Evolutionary conservation across 2,113 vertebrate genomes (phyloP).

Genomic region (Pedionomus torquatus): DNA sequence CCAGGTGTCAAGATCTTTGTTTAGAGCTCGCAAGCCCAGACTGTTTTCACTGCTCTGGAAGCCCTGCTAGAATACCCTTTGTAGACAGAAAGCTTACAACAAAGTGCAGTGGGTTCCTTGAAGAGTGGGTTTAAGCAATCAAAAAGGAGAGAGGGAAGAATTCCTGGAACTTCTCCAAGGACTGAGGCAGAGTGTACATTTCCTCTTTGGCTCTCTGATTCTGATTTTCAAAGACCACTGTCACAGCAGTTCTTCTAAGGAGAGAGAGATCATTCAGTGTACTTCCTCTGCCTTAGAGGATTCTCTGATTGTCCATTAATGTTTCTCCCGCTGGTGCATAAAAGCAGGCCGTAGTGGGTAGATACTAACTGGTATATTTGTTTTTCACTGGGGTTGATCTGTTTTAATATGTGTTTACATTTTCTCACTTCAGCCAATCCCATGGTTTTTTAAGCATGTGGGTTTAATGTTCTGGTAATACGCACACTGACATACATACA

Average conservation of each 20-base stretch:
- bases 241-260: constrained; percentile 9
- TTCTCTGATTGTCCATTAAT: background rate
- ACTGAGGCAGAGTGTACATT: background rate
- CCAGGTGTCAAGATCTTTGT: background rate
- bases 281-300: background rate
- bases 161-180: constrained; percentile 13
- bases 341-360: background rate
- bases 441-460: background rate
- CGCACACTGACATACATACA: background rate
- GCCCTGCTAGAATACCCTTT: background rate
- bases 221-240: constrained; percentile 4
- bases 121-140: background rate
- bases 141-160: background rate
- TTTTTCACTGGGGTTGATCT: background rate
- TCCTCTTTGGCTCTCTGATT: background rate
- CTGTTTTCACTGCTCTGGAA: background rate
- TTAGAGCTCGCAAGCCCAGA: background rate
- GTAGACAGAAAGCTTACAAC: background rate
- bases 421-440: no score
- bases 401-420: background rate
- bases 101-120: background rate
- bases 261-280: background rate
- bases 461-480: background rate
- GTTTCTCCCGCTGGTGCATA: background rate
- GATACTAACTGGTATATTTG: background rate